Evolutionary conservation across 2,113 vertebrate genomes (phyloP).

Genomic region (Calidris pygmaea): DNA sequence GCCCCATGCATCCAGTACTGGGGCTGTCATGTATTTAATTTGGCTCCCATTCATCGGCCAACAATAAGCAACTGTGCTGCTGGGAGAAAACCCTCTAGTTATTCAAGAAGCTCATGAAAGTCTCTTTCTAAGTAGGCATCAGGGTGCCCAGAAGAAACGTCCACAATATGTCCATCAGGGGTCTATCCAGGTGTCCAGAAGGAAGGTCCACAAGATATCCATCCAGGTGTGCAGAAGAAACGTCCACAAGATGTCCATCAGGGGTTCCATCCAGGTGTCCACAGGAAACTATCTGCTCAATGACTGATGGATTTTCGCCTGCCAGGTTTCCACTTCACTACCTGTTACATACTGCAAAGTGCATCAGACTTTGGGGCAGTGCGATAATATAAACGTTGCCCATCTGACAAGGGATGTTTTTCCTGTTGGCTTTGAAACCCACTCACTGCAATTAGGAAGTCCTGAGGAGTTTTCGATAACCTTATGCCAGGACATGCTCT

Average conservation of each 20-base stretch:
- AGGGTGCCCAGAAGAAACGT: neutral
- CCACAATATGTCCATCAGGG: neutral
- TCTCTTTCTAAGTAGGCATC: neutral
- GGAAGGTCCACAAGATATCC: neutral
- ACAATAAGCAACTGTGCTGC: neutral
- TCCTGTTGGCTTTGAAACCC: neutral
- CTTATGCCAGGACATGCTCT: neutral
- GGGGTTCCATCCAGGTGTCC: neutral
- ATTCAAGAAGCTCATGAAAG: neutral
- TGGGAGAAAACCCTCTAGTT: neutral
- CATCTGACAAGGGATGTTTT: accelerated
- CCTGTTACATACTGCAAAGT: neutral
- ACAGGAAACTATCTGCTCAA: neutral
- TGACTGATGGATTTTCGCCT: neutral
- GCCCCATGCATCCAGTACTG: neutral
- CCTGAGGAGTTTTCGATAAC: neutral
- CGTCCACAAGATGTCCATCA: neutral
- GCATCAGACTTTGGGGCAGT: neutral
- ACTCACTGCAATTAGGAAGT: neutral
- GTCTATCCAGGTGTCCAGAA: neutral
- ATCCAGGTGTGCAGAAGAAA: neutral
- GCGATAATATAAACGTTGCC: neutral
- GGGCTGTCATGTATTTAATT: neutral
- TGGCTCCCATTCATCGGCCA: neutral
- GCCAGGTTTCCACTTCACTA: neutral